phyloP scores from a whole-genome alignment of 2,113 vertebrate species.

The Mionectes macconnelli region DNA sequence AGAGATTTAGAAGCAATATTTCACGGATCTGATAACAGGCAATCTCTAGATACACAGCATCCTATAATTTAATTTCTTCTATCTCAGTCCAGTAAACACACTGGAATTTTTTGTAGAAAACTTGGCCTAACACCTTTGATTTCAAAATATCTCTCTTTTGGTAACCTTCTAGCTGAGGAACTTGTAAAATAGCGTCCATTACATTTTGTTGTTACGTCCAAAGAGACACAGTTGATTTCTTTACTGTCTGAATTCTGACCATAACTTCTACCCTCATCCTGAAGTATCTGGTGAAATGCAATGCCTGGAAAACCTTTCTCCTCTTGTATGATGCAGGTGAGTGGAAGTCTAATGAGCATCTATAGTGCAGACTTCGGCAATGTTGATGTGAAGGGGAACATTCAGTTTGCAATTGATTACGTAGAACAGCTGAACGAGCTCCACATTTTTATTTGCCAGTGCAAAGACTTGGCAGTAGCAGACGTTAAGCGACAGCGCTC shows the following conservation, averaged over 20 bases:
- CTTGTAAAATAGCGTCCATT: not conserved
- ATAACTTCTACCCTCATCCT: not conserved
- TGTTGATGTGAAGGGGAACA: constrained; percentile 85
- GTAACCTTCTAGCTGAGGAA: not conserved
- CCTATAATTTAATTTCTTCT: not conserved
- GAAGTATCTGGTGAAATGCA: not conserved
- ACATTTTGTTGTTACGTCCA: not conserved
- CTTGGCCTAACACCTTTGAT: not conserved
- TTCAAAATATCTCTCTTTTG: not conserved
- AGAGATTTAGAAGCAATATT: not conserved
- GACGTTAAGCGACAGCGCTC: constrained; percentile 87
- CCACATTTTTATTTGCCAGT: constrained; percentile 90
- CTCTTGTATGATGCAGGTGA: constrained; percentile 74
- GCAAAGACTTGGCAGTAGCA: constrained; percentile 85
- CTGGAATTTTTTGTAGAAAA: not conserved
- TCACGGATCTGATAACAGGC: not conserved
- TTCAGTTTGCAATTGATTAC: constrained; percentile 91
- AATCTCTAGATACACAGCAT: not conserved
- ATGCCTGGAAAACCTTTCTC: not conserved
- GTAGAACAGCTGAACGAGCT: constrained; percentile 87
- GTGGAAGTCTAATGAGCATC: constrained; percentile 86
- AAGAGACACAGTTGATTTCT: not conserved
- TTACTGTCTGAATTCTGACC: not conserved
- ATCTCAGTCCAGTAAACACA: not conserved
- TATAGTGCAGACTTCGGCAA: constrained; percentile 82